Percentiles rank a stretch among this genome's conserved stretches.
Conservation (phyloP, 2,888 invertebrate genomes). For the Acheta domesticus region DNA sequence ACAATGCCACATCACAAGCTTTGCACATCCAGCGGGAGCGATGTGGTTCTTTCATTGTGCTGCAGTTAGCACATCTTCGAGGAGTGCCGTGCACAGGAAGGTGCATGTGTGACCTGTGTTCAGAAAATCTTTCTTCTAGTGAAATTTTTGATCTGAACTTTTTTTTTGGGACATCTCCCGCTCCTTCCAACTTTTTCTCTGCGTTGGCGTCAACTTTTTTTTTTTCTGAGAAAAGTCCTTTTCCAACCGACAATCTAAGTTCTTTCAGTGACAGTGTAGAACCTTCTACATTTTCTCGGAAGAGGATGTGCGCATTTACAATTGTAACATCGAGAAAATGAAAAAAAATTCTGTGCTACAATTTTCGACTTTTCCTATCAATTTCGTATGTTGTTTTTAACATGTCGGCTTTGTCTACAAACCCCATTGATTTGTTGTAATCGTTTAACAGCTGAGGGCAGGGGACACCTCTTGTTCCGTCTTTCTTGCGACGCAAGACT, state of each 20-base stretch:
- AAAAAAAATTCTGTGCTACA: too few species aligned
- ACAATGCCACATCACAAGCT: too few species aligned
- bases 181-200: neutral
- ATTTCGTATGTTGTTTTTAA: constrained; percentile 41
- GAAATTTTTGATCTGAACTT: neutral
- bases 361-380: constrained; percentile 42
- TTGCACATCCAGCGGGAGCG: too few species aligned
- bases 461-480: constrained; percentile 37
- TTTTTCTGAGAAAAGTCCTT: neutral
- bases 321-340: too few species aligned
- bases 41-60: too few species aligned
- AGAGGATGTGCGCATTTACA: too few species aligned
- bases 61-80: too few species aligned
- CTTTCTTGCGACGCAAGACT: constrained; percentile 37
- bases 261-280: too few species aligned
- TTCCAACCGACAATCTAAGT: neutral
- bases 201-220: neutral
- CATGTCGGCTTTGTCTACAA: constrained; percentile 43
- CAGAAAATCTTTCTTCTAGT: neutral
- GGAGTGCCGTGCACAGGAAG: too few species aligned
- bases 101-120: too few species aligned
- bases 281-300: too few species aligned
- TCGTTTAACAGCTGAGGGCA: constrained; percentile 39
- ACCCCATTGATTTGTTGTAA: neutral
- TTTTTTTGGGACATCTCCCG: too few species aligned